Conservation (phyloP, 1,140 invertebrate species). For the Drosophila carrolli region DNA sequence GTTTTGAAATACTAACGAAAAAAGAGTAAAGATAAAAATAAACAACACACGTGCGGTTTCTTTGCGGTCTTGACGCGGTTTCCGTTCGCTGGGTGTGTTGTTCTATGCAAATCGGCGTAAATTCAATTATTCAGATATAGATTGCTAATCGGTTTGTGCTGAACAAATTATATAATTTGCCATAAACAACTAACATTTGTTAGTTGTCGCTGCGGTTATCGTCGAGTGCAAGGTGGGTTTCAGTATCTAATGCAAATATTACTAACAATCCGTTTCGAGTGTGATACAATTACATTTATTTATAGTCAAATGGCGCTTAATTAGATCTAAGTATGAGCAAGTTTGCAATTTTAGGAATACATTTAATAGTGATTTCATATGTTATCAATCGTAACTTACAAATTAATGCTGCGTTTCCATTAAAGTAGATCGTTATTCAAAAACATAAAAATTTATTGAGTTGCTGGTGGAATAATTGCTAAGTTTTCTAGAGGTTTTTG, state of each 20-base stretch:
- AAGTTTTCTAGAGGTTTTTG: not conserved
- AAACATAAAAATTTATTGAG: not conserved
- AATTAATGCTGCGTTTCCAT: not conserved
- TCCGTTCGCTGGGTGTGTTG: conserved; percentile 32
- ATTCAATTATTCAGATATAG: conserved; percentile 29
- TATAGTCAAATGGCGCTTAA: conserved; percentile 6
- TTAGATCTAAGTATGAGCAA: not conserved
- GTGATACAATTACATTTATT: conserved; percentile 23
- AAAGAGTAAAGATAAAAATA: not conserved
- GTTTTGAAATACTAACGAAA: conserved; percentile 3
- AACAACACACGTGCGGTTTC: conserved; percentile 32
- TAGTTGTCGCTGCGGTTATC: conserved; percentile 36
- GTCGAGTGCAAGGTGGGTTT: conserved; percentile 67
- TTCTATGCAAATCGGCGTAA: conserved; percentile 51
- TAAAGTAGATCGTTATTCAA: not conserved
- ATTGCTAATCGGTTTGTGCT: conserved; percentile 39
- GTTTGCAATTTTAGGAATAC: not conserved
- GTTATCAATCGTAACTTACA: too few species aligned
- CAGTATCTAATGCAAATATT: conserved; percentile 25
- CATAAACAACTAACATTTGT: conserved; percentile 50
- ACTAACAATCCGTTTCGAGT: conserved; percentile 5
- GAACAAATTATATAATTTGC: conserved; percentile 69
- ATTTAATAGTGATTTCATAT: not conserved
- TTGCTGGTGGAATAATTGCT: not conserved
- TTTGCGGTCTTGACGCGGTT: conserved; percentile 12